Conservation (phyloP, 2,113 vertebrate species). For the Irena cyanogastra region DNA sequence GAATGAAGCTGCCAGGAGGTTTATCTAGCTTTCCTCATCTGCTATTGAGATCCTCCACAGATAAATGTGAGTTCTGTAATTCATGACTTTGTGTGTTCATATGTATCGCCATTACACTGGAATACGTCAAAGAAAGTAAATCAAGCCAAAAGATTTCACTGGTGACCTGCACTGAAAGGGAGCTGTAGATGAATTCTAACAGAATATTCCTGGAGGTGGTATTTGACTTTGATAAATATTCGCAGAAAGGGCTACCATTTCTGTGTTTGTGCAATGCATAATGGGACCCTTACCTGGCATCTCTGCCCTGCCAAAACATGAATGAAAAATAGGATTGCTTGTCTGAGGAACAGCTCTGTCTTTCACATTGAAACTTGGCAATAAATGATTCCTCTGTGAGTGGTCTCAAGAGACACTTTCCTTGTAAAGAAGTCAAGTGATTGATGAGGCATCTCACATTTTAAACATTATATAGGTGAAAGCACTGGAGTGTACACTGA, state of each 20-base stretch:
- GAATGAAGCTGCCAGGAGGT: not conserved
- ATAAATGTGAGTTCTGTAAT: not conserved
- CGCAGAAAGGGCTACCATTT: not conserved
- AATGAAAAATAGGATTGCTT: not conserved
- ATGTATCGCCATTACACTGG: not conserved
- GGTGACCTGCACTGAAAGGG: not conserved
- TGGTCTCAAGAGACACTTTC: not conserved
- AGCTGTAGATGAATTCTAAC: not conserved
- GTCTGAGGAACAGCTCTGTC: slow-evolving; percentile 17
- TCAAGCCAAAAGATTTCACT: not conserved
- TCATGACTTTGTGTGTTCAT: not conserved
- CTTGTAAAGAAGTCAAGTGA: not conserved
- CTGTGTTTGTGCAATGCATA: not conserved
- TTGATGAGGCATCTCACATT: not conserved
- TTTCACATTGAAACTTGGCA: not conserved
- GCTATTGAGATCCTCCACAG: not conserved
- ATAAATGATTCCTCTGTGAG: not conserved
- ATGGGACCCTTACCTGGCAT: not conserved
- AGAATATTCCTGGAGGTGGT: not conserved
- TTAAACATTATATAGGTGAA: not conserved
- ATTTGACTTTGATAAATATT: not conserved
- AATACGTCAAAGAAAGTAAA: not conserved
- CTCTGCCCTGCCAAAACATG: not conserved
- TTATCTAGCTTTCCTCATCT: not conserved
- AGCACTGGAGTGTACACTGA: not conserved